Evolutionary conservation across 2,113 vertebrate species (phyloP), one percentile per base, ranked within the genome.

Genomic region (Eurypyga helias): DNA sequence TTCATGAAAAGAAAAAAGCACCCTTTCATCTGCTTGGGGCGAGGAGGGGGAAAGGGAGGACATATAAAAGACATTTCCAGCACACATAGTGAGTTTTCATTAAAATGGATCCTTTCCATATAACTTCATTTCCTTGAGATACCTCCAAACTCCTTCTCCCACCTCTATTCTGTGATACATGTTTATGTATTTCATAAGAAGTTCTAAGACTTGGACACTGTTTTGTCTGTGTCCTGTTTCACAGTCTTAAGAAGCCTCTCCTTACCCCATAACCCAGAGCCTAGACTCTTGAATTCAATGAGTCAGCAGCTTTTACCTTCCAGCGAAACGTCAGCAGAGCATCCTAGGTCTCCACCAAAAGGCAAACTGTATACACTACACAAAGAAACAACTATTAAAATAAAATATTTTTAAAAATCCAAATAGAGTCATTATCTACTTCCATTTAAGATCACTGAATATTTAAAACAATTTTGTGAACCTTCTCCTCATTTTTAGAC

Each of bases 51-150:
- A n/a, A n/a, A n/a, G n/a, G n/a, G n/a, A n/a, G n/a, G n/a, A n/a
- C 25, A 75, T 38, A 86, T 43, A 83, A 90, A 88, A 95, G 52
- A 92, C 19, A 81, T 69, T 89, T 90, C 83, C 83, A 95, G 77
- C 60, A 84, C 48, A 90, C 71, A 94, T 5, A 84, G 80, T 36
- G 76, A 87, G 38, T 90, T 95, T 97, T 95, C 80, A 95, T 92
- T 92, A 97, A 94, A 95, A 96, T 76, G 80, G 61, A 95, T 96
- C 97, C 64, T 84, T 96, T 87, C 55, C 65, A 83, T 57, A 17
- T 89, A 97, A 94, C 76, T 79, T 97, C 41, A 94, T 92, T 96
- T 97, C 94, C 92, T 90, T 93, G 52, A 84, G 86, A 89, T 55
- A 95, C 34, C 93, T 89, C 64, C 75, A 81, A 62, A 88, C 51